These are phyloP conservation scores for Polyommatus icarus DNA, from an alignment of 2,888 invertebrate species.

Conservation along the genomic window DNA sequence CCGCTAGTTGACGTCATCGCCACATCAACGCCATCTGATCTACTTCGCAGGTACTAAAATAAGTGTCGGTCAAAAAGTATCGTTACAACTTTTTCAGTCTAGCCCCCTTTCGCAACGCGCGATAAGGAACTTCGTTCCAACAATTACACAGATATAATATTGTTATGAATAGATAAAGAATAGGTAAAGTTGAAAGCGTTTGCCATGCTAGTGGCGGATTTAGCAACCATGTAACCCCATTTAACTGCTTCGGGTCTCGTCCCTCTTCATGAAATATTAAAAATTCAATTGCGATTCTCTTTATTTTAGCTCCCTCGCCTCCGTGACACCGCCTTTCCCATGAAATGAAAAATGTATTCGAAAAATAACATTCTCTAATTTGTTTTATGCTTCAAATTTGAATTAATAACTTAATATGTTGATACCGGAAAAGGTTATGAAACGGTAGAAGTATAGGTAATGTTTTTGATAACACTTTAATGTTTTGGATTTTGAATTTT, in stretches of 20 bases:
- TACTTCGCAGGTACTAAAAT: no score
- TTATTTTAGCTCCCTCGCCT: slow-evolving; percentile 77
- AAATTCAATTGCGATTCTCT: slow-evolving; percentile 81
- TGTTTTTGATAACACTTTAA: background rate
- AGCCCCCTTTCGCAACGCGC: no score
- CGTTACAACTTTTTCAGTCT: no score
- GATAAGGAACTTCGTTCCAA: background rate
- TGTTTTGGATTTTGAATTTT: no score
- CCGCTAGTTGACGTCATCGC: no score
- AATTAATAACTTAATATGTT: slow-evolving; percentile 70
- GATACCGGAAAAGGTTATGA: slow-evolving; percentile 1
- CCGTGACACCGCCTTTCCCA: slow-evolving; percentile 65
- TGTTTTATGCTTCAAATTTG: slow-evolving; percentile 15
- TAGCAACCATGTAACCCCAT: slow-evolving; percentile 63
- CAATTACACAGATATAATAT: background rate
- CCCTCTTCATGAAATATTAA: slow-evolving; percentile 81
- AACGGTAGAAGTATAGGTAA: background rate
- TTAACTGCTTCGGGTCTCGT: slow-evolving; percentile 68
- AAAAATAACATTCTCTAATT: slow-evolving; percentile 77
- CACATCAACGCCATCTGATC: no score
- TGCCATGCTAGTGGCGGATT: slow-evolving; percentile 38
- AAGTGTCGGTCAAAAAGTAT: no score
- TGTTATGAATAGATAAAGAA: background rate
- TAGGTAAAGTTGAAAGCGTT: background rate
- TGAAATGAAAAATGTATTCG: slow-evolving; percentile 79